Percentiles rank a stretch among this genome's conserved stretches.
Conservation (phyloP, 2,888 invertebrate species). For the Smittia aterrima region DNA sequence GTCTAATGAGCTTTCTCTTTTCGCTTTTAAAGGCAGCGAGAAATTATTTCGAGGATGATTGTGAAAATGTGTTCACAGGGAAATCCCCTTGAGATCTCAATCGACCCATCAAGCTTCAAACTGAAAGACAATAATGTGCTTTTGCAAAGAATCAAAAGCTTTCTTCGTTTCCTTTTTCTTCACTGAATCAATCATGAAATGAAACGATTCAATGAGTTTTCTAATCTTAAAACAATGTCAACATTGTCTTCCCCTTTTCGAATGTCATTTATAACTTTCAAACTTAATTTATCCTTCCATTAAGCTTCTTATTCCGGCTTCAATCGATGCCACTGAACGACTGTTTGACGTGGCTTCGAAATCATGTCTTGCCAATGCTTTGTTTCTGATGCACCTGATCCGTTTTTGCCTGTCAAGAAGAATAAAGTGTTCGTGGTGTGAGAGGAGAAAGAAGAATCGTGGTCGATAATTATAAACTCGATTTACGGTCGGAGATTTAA, state of each 20-base stretch:
- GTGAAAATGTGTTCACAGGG: too few species aligned
- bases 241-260: neutral
- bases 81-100: too few species aligned
- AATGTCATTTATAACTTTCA: neutral
- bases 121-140: too few species aligned
- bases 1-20: too few species aligned
- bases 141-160: too few species aligned
- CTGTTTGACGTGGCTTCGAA: conserved; percentile 91
- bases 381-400: conserved; percentile 91
- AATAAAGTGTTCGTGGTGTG: neutral
- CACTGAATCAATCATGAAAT: too few species aligned
- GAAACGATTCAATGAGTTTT: neutral
- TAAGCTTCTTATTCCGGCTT: conserved; percentile 74
- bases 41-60: neutral
- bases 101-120: too few species aligned
- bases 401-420: conserved; percentile 75
- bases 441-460: too few species aligned
- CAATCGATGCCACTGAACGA: conserved; percentile 95
- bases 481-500: neutral
- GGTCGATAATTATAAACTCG: neutral
- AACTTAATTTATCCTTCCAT: neutral
- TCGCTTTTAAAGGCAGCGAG: neutral
- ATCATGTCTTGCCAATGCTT: conserved; percentile 99
- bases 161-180: too few species aligned
- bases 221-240: conserved; percentile 9